Evolutionary conservation across 2,113 vertebrate species (phyloP), one percentile per base, ranked within the genome.

Genomic region (Protomyctophum bolini): DNA sequence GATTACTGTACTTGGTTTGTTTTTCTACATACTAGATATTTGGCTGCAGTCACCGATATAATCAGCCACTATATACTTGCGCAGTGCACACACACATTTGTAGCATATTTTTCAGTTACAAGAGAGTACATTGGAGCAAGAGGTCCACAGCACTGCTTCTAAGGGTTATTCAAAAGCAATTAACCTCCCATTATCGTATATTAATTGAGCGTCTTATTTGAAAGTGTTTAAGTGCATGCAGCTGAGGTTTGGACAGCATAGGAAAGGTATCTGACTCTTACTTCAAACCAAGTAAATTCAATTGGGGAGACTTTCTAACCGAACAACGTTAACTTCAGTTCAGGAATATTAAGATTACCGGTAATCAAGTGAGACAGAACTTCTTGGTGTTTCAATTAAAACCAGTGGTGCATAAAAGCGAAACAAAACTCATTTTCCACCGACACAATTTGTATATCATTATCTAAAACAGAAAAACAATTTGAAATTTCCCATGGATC

Each of bases 301-400:
- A 58, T 47, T 56, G 7, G n/a, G 33, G 51, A 66, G 63, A 66
- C 48, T 76, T 68, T 68, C 48, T 68, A 14, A 62, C 21, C 48
- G 56, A 71, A 51, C 10, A 73, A 70, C 63, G 28, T 60, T 9
- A 58, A 77, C 73, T 51, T 15, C 49, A 62, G 41, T 64, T 58
- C 28, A 75, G 29, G 58, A 73, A 83, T 41, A 82, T 81, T 67
- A 67, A 77, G 79, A 85, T 81, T 57, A n/a, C n/a, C n/a, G n/a
- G n/a, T n/a, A 67, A 87, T 83, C 63, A 70, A 67, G 76, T 66
- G 50, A 48, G 67, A 61, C 47, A 48, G 67, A 61, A 74, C 52
- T 61, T 79, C 59, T 79, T 72, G 73, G 71, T 71, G 48, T 84
- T 85, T 77, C 80, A 85, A 87, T 89, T 74, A 76, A 79, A 85